phyloP scores from a whole-genome alignment of 2,797 vertebrate genomes.

The Pteropus rufus region DNA sequence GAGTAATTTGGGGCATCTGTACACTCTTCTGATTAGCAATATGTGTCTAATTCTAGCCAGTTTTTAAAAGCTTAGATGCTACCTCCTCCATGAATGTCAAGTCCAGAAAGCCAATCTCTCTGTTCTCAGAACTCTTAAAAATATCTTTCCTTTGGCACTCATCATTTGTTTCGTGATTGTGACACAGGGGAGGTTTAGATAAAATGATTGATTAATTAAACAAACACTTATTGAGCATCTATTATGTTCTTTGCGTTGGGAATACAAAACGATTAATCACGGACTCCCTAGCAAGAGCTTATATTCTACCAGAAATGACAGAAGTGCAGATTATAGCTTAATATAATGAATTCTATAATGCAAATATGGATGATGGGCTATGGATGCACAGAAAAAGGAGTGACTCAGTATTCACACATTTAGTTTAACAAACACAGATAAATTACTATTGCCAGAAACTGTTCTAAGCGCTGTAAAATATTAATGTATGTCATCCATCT shows the following conservation, averaged over 20 bases:
- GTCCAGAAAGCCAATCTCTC: background rate
- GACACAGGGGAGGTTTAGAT: background rate
- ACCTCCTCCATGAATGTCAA: background rate
- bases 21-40: background rate
- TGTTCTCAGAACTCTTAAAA: constrained; percentile 19
- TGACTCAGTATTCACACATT: background rate
- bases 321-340: background rate
- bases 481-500: background rate
- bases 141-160: background rate
- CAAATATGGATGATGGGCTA: background rate
- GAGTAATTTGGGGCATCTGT: background rate
- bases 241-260: constrained; percentile 29
- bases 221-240: constrained; percentile 42
- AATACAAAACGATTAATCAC: background rate
- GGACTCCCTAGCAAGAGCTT: background rate
- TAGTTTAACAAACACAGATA: background rate
- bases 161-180: constrained; percentile 27
- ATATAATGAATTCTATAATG: background rate
- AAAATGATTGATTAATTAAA: constrained; percentile 39
- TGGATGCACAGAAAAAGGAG: background rate
- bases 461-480: background rate
- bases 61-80: background rate
- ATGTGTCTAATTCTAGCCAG: background rate
- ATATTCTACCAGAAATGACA: background rate
- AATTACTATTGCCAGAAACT: background rate